phyloP scores from a whole-genome alignment of 1,140 invertebrate species.

The Ylistrum balloti region DNA sequence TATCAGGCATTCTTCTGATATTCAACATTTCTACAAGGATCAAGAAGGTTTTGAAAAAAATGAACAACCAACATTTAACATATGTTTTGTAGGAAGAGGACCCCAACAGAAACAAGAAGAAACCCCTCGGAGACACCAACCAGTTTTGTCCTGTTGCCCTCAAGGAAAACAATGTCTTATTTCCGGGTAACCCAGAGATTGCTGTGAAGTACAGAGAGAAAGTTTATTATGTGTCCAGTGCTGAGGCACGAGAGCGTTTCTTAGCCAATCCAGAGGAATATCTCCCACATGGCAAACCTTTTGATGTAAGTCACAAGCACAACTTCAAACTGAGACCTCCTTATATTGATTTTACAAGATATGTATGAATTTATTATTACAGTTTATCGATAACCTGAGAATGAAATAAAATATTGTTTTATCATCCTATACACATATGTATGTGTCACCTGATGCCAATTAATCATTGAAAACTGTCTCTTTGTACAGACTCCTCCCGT shows the following conservation, averaged over 20 bases:
- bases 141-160: constrained; percentile 82
- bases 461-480: no score
- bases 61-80: no score
- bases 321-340: no score
- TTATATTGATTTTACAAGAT: no score
- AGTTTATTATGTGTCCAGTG: constrained; percentile 80
- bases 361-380: no score
- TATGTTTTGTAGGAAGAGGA: constrained; percentile 77
- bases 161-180: constrained; percentile 78
- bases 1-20: no score
- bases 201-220: constrained; percentile 80
- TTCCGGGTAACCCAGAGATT: constrained; percentile 81
- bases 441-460: no score
- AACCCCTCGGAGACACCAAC: constrained; percentile 80
- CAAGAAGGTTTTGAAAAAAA: no score
- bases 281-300: constrained; percentile 74
- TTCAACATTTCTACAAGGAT: no score
- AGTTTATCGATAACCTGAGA: no score
- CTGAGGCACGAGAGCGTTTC: constrained; percentile 80
- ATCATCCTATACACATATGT: no score
- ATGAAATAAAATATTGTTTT: no score
- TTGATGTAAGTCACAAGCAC: constrained; percentile 69
- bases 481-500: constrained; percentile 77
- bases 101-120: constrained; percentile 78
- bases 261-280: constrained; percentile 77